These are phyloP conservation scores for Pasiphila rectangulata DNA, from an alignment of 2,888 invertebrate genomes.

Conservation along the genomic window DNA sequence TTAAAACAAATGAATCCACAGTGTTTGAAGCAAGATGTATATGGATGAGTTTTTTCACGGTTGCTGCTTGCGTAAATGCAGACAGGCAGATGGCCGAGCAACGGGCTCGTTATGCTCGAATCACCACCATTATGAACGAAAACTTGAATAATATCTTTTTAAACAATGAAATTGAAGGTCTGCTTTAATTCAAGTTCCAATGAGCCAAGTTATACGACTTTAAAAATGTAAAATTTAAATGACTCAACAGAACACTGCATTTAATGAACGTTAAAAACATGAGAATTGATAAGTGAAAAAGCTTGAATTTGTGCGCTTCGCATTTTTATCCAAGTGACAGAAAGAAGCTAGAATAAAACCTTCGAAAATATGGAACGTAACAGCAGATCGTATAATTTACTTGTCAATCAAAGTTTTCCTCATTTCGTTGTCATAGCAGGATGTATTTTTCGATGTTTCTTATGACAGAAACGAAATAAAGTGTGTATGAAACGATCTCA, in stretches of 20 bases:
- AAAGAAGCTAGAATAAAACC: no score
- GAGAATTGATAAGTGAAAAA: no score
- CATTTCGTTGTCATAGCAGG: no score
- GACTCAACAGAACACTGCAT: no score
- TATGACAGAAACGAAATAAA: not conserved
- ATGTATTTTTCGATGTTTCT: no score
- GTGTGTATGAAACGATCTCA: not conserved
- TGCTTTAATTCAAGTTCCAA: not conserved
- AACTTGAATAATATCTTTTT: slow-evolving; percentile 28
- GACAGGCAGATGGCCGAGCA: slow-evolving; percentile 41
- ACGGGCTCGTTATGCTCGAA: slow-evolving; percentile 40
- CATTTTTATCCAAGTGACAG: no score
- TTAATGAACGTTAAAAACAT: no score
- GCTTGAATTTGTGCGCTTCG: no score
- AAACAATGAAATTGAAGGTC: slow-evolving; percentile 22
- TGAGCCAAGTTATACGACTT: not conserved
- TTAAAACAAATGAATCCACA: slow-evolving; percentile 40
- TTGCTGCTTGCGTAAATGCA: slow-evolving; percentile 46
- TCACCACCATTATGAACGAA: slow-evolving; percentile 38
- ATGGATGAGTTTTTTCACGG: slow-evolving; percentile 52
- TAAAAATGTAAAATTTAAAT: not conserved
- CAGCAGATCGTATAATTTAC: no score
- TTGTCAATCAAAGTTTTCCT: no score
- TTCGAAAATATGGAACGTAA: no score
- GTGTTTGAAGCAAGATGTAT: slow-evolving; percentile 44